Percentiles rank a stretch among this genome's conserved stretches.
Conservation (phyloP, 2,113 vertebrate genomes). For the Perognathus longimembris region DNA sequence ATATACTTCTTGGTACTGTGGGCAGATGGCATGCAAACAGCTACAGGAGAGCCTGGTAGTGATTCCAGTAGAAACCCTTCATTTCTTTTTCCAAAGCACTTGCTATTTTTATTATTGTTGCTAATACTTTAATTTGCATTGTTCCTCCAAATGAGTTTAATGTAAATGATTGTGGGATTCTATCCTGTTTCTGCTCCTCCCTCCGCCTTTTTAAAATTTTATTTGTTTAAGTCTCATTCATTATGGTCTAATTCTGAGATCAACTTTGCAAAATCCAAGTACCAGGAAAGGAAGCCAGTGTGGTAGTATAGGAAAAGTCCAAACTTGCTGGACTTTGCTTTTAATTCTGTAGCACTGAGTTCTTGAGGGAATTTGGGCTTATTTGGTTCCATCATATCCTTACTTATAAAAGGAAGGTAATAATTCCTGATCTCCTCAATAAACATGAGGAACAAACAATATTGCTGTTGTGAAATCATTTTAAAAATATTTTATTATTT, state of each 20-base stretch:
- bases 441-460: not conserved
- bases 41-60: not conserved
- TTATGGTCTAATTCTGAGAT: not conserved
- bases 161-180: not conserved
- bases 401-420: not conserved
- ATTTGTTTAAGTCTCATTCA: not conserved
- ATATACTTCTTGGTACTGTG: not conserved
- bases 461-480: not conserved
- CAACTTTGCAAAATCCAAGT: not conserved
- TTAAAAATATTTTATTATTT: not conserved
- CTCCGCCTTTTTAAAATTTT: not conserved
- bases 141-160: not conserved
- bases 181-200: not conserved
- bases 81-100: not conserved
- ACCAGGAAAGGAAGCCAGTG: not conserved
- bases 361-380: not conserved
- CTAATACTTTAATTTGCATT: not conserved
- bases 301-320: not conserved
- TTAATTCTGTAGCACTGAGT: slow-evolving; percentile 7
- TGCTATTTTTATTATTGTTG: slow-evolving; percentile 8
- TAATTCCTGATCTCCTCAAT: not conserved
- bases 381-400: slow-evolving; percentile 8
- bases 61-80: not conserved
- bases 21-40: not conserved
- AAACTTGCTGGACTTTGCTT: not conserved